phyloP scores from a whole-genome alignment of 1,140 invertebrate species.

The Heliconius congener region DNA sequence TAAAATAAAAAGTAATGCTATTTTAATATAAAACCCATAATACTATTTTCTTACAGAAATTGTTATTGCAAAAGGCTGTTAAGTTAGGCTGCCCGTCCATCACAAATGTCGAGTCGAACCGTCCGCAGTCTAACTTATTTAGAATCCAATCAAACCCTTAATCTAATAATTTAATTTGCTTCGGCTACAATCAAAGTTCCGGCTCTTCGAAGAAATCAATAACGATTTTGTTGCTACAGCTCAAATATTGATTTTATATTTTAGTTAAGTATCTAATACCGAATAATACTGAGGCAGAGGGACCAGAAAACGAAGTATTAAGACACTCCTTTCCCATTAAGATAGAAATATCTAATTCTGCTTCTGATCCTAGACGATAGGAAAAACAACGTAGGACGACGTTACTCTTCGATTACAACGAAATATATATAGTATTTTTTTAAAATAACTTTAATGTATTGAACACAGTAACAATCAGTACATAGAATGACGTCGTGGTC shows the following conservation, averaged over 20 bases:
- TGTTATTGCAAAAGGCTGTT: not conserved
- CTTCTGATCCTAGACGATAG: too few relatives aligned
- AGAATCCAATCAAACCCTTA: slow-evolving; percentile 50
- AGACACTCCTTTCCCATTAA: too few relatives aligned
- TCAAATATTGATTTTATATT: slow-evolving; percentile 4
- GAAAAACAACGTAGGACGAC: too few relatives aligned
- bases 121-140: slow-evolving; percentile 38
- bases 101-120: slow-evolving; percentile 39
- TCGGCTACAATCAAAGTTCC: slow-evolving; percentile 45
- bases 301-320: too few relatives aligned
- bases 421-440: too few relatives aligned
- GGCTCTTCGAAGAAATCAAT: slow-evolving; percentile 25
- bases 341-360: too few relatives aligned
- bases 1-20: not conserved
- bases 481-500: too few relatives aligned
- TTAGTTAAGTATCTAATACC: not conserved
- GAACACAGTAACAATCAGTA: too few relatives aligned
- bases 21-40: not conserved
- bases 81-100: slow-evolving; percentile 36
- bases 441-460: too few relatives aligned
- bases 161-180: slow-evolving; percentile 50
- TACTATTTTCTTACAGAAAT: not conserved
- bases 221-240: slow-evolving; percentile 17
- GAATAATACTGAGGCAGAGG: not conserved
- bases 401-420: too few relatives aligned